These are phyloP conservation scores for Masticophis lateralis DNA, from an alignment of 2,797 vertebrate species.

Conservation along the genomic window DNA sequence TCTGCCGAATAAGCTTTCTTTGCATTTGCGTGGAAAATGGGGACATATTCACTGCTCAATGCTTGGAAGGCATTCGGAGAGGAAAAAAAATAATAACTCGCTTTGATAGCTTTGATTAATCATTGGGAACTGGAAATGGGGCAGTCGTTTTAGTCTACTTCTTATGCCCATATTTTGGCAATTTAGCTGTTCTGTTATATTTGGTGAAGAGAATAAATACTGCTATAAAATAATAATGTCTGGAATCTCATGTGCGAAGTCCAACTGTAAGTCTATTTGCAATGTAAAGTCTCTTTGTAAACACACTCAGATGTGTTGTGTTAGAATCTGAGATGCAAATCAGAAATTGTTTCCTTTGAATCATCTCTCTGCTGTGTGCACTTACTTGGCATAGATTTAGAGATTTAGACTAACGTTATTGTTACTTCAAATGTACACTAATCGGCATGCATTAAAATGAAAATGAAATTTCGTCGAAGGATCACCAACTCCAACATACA, in stretches of 20 bases:
- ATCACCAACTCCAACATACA: too few relatives aligned
- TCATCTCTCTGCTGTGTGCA: neutral
- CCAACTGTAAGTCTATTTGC: neutral
- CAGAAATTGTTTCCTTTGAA: neutral
- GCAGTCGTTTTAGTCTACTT: neutral
- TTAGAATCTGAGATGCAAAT: neutral
- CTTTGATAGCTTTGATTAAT: neutral
- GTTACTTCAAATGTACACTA: too few relatives aligned
- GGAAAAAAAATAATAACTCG: neutral
- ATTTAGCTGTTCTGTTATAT: neutral
- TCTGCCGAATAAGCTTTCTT: constrained; percentile 19
- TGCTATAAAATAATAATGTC: neutral
- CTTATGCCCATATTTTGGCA: neutral
- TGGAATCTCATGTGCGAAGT: neutral
- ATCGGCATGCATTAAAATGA: too few relatives aligned
- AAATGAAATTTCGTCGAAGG: too few relatives aligned
- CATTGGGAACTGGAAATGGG: neutral
- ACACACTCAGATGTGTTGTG: neutral
- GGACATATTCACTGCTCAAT: constrained; percentile 9
- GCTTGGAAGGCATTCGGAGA: neutral
- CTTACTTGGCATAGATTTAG: neutral
- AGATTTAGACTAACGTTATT: too few relatives aligned
- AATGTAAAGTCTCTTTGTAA: neutral
- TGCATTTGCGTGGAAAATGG: constrained; percentile 27
- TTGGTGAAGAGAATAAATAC: neutral